Percentiles rank a stretch among this genome's conserved stretches.
phyloP scores from a whole-genome alignment of 2,113 vertebrate species.

The Cinclus cinclus region DNA sequence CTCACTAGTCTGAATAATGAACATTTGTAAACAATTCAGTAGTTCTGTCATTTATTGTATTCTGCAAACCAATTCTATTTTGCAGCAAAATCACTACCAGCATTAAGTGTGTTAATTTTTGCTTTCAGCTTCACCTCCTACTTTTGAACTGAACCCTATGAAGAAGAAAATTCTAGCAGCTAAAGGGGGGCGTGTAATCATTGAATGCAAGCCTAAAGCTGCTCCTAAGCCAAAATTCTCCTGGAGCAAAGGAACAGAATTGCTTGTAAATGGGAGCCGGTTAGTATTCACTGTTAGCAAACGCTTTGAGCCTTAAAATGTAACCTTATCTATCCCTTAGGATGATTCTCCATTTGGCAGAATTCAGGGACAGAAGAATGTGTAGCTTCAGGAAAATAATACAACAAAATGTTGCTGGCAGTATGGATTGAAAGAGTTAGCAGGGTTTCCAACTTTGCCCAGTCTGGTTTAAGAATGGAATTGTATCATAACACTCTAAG shows the following conservation, averaged over 20 bases:
- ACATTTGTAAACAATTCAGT: not conserved
- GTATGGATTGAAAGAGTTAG: not conserved
- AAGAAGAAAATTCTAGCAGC: constrained; percentile 86
- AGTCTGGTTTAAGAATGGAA: not conserved
- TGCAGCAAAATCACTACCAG: not conserved
- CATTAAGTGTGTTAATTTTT: constrained; percentile 2
- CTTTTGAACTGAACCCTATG: constrained; percentile 90
- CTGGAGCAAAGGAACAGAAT: constrained; percentile 96
- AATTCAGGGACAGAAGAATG: not conserved
- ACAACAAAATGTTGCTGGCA: not conserved
- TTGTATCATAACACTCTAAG: not conserved
- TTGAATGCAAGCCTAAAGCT: constrained; percentile 92
- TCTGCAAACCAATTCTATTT: not conserved
- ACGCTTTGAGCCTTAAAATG: not conserved
- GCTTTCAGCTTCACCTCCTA: constrained; percentile 84
- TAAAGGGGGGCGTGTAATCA: constrained; percentile 87
- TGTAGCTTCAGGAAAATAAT: not conserved
- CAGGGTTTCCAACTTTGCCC: not conserved
- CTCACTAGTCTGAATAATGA: not conserved
- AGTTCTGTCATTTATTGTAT: not conserved
- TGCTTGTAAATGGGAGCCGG: constrained; percentile 90
- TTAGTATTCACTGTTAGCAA: constrained; percentile 58
- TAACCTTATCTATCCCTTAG: not conserved
- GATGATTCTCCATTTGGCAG: not conserved
- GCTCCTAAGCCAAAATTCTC: constrained; percentile 88